Evolutionary conservation across 2,888 invertebrate species (phyloP), one percentile per base, ranked within the genome.

Genomic region (Cheilosia soror): DNA sequence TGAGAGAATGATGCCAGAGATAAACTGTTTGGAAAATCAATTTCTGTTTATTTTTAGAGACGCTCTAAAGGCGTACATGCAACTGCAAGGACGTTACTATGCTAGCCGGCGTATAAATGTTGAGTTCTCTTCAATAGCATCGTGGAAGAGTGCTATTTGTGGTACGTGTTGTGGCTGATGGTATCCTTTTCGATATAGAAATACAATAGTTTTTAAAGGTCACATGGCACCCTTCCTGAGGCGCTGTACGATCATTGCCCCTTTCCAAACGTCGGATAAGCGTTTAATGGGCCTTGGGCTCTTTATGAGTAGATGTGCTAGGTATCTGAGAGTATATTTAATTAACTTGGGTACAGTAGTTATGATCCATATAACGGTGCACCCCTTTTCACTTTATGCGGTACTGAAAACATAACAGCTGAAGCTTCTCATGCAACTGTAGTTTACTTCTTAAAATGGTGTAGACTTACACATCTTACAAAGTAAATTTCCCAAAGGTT

Each of bases 101-200:
- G 98, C 95, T 1, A 96, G 97, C 1, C 95, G 95, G 88, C 97
- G 96, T 89, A 92, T 98, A 0, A 95, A 95, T 75, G 95, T 97
- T 83, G 95, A 96, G 89, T 98, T 98, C 92, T 96, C 96, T 78
- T 93, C 93, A 58, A 94, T 98, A 37, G 93, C 93, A 13, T 95
- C 95, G 0, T 98, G 98, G 98, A 96, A 95, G 89, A 94, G 94
- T 88, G 98, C 98, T 37, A 95, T 98, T 90, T 98, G 98, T 94
- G 98, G 98, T 95, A 93, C 93, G 93, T 92, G 90, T 84, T 89
- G 66, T 87, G 81, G 87, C 87, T 87, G 62, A 84, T 81, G 63
- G 91, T 91, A 91, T 91, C 91, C 91, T 91, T 92, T 85, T 89
- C 87, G 66, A 76, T 58, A 37, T 49, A 25, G 13, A 40, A 44